These are phyloP conservation scores for Zaprionus lachaisei DNA, from an alignment of 1,140 invertebrate genomes.

Conservation along the genomic window DNA sequence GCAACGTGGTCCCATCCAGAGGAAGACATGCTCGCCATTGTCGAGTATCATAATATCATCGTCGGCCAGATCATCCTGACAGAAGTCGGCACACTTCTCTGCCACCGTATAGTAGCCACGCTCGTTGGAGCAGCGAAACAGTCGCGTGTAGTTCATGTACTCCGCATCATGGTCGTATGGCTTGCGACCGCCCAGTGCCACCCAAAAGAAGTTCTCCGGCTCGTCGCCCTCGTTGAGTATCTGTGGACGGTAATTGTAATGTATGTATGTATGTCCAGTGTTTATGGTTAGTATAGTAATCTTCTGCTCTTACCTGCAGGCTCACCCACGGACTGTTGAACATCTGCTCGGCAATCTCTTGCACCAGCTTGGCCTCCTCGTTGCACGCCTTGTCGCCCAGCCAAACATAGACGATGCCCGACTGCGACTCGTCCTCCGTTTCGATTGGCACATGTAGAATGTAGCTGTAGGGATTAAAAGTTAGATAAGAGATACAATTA, in stretches of 20 bases:
- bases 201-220: conserved; percentile 99
- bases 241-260: conserved; percentile 69
- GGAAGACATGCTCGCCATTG: conserved; percentile 98
- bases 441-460: conserved; percentile 98
- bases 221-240: conserved; percentile 98
- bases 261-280: not conserved
- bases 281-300: not conserved
- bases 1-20: conserved; percentile 98
- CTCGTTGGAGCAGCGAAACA: conserved; percentile 99
- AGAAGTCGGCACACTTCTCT: conserved; percentile 99
- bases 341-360: conserved; percentile 97
- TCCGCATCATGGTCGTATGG: conserved; percentile 95
- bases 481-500: not conserved
- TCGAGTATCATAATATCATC: conserved; percentile 99
- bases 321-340: conserved; percentile 96
- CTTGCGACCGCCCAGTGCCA: conserved; percentile 96
- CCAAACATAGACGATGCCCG: conserved; percentile 99
- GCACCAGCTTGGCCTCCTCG: conserved; percentile 94
- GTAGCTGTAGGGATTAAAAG: conserved; percentile 87
- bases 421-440: conserved; percentile 93
- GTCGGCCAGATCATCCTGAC: conserved; percentile 99
- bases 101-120: conserved; percentile 99
- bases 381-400: conserved; percentile 95
- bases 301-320: conserved; percentile 86
- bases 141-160: conserved; percentile 96